Evolutionary conservation across 2,888 invertebrate genomes (phyloP).

Genomic region (Diarsia mendica): DNA sequence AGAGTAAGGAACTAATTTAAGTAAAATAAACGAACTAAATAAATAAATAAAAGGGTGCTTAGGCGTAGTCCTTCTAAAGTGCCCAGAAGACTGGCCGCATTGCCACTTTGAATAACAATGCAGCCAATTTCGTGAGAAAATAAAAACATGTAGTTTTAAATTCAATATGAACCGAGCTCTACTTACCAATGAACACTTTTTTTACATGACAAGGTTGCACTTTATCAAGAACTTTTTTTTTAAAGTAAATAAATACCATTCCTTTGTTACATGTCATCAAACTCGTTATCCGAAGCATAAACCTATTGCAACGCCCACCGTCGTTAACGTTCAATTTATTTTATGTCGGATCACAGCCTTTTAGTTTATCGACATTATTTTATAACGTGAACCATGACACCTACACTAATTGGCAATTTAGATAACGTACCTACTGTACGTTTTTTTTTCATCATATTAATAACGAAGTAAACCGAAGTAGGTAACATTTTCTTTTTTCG

Average conservation of each 20-base stretch:
- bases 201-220: not conserved
- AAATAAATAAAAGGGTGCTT: no score
- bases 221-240: not conserved
- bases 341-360: constrained; percentile 21
- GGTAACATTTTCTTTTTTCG: not conserved
- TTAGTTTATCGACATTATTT: constrained; percentile 22
- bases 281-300: constrained; percentile 38
- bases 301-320: constrained; percentile 32
- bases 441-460: no score
- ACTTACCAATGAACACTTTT: not conserved
- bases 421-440: not conserved
- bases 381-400: constrained; percentile 7
- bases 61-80: no score
- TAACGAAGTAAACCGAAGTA: not conserved
- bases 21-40: no score
- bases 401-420: not conserved
- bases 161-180: not conserved
- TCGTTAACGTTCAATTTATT: constrained; percentile 50
- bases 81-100: no score
- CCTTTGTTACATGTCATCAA: constrained; percentile 18
- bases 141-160: not conserved
- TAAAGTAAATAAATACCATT: not conserved
- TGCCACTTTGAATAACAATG: no score
- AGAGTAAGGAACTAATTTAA: no score
- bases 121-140: no score